These are phyloP conservation scores for Endomychus coccineus DNA, from an alignment of 2,888 invertebrate genomes.

Conservation along the genomic window DNA sequence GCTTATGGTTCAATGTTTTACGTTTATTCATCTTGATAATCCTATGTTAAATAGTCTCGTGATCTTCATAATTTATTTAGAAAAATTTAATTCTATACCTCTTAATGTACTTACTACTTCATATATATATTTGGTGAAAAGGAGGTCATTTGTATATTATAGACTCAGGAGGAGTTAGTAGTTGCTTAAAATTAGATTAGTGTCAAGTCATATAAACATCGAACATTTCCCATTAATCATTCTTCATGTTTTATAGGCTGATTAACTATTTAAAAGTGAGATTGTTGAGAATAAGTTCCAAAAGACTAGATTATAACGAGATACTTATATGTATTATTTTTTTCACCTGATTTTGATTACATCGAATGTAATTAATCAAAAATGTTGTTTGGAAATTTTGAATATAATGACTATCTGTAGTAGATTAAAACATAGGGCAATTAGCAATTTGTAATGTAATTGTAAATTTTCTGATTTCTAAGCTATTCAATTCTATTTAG, in stretches of 20 bases:
- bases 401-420: conserved; percentile 1
- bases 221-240: conserved; percentile 26
- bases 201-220: conserved; percentile 40
- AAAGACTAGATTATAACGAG: background rate
- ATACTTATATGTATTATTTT: too few relatives aligned
- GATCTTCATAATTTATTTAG: too few relatives aligned
- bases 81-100: too few relatives aligned
- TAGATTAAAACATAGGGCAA: too few relatives aligned
- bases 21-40: too few relatives aligned
- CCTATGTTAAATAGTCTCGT: too few relatives aligned
- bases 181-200: conserved; percentile 28
- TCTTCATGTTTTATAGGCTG: conserved; percentile 16
- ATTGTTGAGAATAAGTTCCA: conserved; percentile 5
- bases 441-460: too few relatives aligned
- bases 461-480: too few relatives aligned
- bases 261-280: conserved; percentile 13
- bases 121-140: too few relatives aligned
- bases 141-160: conserved; percentile 12
- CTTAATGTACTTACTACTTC: too few relatives aligned
- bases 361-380: background rate
- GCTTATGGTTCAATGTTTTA: too few relatives aligned
- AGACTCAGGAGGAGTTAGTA: conserved; percentile 8
- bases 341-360: background rate
- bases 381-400: conserved; percentile 5
- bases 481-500: too few relatives aligned